phyloP scores from a whole-genome alignment of 2,797 vertebrate genomes.

The Tangara arthus region DNA sequence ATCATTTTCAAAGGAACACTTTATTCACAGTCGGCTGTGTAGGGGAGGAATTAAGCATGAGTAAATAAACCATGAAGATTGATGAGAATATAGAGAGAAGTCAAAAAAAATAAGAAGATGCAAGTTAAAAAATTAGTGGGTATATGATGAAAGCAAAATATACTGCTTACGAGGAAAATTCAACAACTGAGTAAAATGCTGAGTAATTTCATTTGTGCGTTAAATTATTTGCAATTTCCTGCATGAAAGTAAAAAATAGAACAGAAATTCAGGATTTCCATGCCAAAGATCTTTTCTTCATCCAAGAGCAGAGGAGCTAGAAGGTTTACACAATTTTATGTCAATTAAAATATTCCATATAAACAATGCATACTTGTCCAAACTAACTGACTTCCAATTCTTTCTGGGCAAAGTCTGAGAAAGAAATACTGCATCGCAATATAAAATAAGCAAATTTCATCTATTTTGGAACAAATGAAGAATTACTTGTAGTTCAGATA shows the following conservation, averaged over 20 bases:
- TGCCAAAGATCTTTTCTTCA: conserved; percentile 36
- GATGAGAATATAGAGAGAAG: conserved; percentile 25
- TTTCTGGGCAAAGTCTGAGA: conserved; percentile 38
- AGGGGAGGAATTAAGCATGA: conserved; percentile 27
- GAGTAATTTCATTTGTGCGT: conserved; percentile 60
- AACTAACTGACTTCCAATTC: conserved; percentile 45
- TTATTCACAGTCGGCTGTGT: conserved; percentile 23
- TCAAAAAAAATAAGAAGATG: conserved; percentile 4
- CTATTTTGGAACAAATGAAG: conserved; percentile 30
- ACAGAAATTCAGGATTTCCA: background rate
- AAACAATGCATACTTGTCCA: conserved; percentile 52
- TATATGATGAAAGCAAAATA: conserved; percentile 4
- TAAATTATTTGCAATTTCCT: conserved; percentile 64
- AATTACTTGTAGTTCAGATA: background rate
- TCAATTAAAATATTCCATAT: conserved; percentile 62
- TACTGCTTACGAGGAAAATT: background rate
- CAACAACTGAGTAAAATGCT: conserved; percentile 33
- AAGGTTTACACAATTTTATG: conserved; percentile 37
- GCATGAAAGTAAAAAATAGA: conserved; percentile 36
- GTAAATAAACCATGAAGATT: conserved; percentile 47
- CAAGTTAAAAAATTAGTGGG: background rate
- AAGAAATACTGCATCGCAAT: conserved; percentile 13
- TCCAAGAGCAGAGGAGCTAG: conserved; percentile 40
- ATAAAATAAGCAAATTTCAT: conserved; percentile 54
- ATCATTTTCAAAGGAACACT: conserved; percentile 58